phyloP scores from a whole-genome alignment of 2,113 vertebrate genomes.

The Etheostoma cragini region DNA sequence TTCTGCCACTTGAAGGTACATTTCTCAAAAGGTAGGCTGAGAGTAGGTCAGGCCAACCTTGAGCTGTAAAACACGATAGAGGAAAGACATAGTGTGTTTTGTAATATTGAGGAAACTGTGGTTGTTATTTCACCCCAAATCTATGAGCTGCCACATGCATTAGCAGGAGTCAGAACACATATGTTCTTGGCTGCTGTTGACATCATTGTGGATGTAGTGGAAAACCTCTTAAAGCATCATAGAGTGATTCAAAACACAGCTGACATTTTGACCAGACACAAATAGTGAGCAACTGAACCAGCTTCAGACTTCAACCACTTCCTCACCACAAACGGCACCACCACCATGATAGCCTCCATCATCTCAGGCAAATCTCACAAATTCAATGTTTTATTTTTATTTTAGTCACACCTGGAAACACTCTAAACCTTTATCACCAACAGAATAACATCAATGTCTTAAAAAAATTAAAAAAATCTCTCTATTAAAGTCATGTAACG shows the following conservation, averaged over 20 bases:
- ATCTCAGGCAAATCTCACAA: neutral
- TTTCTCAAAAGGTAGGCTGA: constrained; percentile 58
- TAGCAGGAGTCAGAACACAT: neutral
- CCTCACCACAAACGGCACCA: neutral
- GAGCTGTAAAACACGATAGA: constrained; percentile 25
- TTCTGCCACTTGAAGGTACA: constrained; percentile 48
- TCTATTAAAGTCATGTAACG: neutral
- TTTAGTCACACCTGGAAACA: neutral
- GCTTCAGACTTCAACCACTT: neutral
- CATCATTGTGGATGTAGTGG: neutral
- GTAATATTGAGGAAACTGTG: constrained; percentile 11
- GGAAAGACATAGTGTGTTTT: constrained; percentile 17
- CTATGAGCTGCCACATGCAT: constrained; percentile 18
- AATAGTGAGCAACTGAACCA: neutral
- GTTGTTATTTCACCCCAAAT: constrained; percentile 12
- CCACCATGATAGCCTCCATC: neutral
- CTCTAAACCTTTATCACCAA: neutral
- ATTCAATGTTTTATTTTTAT: neutral
- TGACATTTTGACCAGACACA: neutral
- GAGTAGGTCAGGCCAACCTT: constrained; percentile 66
- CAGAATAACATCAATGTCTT: neutral
- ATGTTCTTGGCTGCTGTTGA: neutral
- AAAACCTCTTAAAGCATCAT: neutral
- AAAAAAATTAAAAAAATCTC: too few relatives aligned
- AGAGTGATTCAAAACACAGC: neutral